phyloP scores from a whole-genome alignment of 2,113 vertebrate genomes.

The Saccopteryx bilineata region DNA sequence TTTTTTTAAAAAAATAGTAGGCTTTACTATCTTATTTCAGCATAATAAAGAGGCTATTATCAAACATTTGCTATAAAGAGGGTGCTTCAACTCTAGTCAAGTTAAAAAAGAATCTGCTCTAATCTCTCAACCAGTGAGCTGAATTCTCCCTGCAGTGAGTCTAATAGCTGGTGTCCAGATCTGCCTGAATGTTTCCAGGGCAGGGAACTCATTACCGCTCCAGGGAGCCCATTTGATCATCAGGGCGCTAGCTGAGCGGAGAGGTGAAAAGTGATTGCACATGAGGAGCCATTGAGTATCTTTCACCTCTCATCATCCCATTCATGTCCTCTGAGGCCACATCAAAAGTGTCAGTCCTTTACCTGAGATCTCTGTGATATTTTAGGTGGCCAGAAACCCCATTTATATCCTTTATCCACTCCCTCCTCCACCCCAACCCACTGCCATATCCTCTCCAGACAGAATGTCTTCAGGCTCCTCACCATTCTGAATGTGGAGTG shows the following conservation, averaged over 20 bases:
- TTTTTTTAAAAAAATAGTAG: conserved; percentile 2
- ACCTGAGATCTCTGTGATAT: not conserved
- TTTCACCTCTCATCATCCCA: not conserved
- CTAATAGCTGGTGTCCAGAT: not conserved
- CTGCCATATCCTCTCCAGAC: not conserved
- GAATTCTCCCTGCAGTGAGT: not conserved
- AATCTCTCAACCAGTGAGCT: not conserved
- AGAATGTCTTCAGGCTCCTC: not conserved
- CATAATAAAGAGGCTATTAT: not conserved
- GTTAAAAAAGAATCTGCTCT: not conserved
- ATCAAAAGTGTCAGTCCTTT: not conserved
- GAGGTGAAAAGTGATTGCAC: not conserved
- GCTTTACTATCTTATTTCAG: conserved; percentile 47
- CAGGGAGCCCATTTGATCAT: not conserved
- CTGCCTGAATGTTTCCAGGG: not conserved
- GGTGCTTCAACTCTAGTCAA: not conserved
- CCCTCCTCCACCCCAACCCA: not conserved
- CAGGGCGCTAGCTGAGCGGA: not conserved
- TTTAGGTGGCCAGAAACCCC: not conserved
- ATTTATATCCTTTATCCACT: not conserved
- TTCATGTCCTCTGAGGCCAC: not conserved
- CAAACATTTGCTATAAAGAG: conserved; percentile 6
- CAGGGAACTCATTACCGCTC: not conserved
- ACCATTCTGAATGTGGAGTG: not conserved
- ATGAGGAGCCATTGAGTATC: not conserved